Conservation (phyloP, 2,113 vertebrate species). For the Atrichornis clamosus region DNA sequence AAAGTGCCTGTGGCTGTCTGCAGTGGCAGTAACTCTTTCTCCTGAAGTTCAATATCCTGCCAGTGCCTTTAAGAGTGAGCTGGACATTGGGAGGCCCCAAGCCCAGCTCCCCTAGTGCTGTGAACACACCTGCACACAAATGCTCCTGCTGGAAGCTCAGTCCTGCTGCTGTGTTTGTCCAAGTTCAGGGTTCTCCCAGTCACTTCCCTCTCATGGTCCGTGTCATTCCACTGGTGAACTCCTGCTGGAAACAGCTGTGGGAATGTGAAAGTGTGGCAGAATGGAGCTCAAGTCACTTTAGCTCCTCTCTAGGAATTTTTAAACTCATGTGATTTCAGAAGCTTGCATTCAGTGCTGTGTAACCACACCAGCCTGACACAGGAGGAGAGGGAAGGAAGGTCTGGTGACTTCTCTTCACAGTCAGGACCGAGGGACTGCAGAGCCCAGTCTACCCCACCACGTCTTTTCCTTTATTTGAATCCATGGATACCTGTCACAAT, state of each 20-base stretch:
- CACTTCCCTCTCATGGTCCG: rapidly evolving
- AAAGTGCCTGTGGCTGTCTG: neutral
- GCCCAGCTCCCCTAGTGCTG: rapidly evolving
- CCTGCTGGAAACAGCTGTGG: neutral
- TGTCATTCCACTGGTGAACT: neutral
- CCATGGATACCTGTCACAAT: neutral
- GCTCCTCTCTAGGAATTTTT: neutral
- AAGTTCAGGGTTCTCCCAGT: rapidly evolving
- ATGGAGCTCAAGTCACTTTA: neutral
- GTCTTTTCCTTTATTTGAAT: neutral
- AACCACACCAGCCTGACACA: neutral
- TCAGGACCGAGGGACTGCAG: neutral
- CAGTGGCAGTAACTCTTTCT: neutral
- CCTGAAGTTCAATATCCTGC: neutral
- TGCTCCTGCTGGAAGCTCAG: rapidly evolving
- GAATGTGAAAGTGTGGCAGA: neutral
- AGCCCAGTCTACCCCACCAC: neutral
- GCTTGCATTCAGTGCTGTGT: neutral
- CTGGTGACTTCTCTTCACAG: neutral
- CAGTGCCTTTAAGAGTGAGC: neutral
- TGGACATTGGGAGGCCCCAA: neutral
- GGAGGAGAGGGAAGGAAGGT: neutral
- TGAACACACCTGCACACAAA: rapidly evolving
- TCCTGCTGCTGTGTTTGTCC: rapidly evolving
- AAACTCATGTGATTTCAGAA: neutral